Base-by-base conservation (phyloP, 1,140 invertebrate species). In the Drosophila bifasciata region DNA sequence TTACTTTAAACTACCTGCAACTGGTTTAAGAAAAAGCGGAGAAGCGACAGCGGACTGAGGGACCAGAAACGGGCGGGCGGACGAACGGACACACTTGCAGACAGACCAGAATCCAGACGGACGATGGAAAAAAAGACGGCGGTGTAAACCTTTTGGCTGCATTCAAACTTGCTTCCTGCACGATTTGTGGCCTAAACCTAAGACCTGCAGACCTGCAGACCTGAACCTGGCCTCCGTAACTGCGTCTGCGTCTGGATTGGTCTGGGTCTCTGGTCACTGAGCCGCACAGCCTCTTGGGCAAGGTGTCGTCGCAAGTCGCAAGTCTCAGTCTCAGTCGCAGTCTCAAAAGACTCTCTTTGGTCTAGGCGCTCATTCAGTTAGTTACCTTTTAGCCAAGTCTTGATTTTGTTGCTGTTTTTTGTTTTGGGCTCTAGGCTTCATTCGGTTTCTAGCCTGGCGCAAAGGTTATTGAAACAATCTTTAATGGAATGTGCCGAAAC, bases 1-100 rank as follows among this genome's bases (percentile, higher is more conserved):
- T 88, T 83, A 89, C 75, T 88, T 88, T 83, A 88, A 89, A 88
- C 83, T 88, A 88, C 83, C 83, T 88, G 83, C 83, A 88, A 88
- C 83, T 88, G 83, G 83, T 88, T 88, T 86, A 63, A 75, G 58
- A 69, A 76, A 64, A 63, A 40, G 62, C 41, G 66, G 32, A 57
- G 61, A 85, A 51, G 69, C 80, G 3, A 36, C n/a, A 11, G 41
- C 23, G 43, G 39, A 67, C 55, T 16, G 21, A 36, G 41, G 21
- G 16, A 32, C 25, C 19, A 15, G 23, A 7, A 7, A 7, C 32
- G 32, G 11, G 9, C 9, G 3, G 11, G 13, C 69, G 67, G 72
- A 71, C 61, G 39, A 57, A 17, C 41, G 48, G 67, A 63, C 69
- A n/a, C n/a, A n/a, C n/a, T n/a, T n/a, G n/a, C n/a, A n/a, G n/a